A percentile compares a stretch with the other conserved stretches of the same genome.
Evolutionary conservation across 2,113 vertebrate species (phyloP).

Genomic region (Daubentonia madagascariensis): DNA sequence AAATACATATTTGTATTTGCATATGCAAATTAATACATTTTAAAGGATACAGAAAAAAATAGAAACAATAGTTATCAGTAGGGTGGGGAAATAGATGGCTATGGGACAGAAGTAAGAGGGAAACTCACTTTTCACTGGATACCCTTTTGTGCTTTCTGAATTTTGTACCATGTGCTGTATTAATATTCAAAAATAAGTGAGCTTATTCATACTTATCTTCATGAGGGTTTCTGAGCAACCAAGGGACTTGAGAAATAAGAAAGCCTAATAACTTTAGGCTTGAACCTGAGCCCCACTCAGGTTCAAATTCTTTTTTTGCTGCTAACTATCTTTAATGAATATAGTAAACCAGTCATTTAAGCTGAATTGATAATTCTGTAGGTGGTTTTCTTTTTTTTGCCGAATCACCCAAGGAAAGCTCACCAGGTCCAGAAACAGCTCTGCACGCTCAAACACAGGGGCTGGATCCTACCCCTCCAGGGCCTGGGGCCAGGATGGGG

Average conservation of each 20-base stretch:
- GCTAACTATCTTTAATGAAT: background rate
- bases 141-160: background rate
- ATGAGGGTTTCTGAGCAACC: slow-evolving; percentile 11
- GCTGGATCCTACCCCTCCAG: background rate
- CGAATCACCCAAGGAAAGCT: background rate
- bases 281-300: background rate
- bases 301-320: slow-evolving; percentile 32
- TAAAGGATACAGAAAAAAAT: slow-evolving; percentile 32
- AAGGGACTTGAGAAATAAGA: slow-evolving; percentile 54
- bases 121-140: background rate
- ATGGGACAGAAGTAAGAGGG: background rate
- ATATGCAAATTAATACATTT: background rate
- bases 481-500: background rate
- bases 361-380: background rate
- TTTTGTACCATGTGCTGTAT: background rate
- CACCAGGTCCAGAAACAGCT: background rate
- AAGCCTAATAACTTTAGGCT: slow-evolving; percentile 12
- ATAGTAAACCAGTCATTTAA: background rate
- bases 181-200: slow-evolving; percentile 44
- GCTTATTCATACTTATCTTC: slow-evolving; percentile 12
- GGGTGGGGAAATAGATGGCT: background rate
- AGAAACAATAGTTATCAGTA: background rate
- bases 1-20: slow-evolving; percentile 6
- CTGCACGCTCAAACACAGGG: background rate
- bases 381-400: background rate